Evolutionary conservation across 2,797 vertebrate species (phyloP), one percentile per base, ranked within the genome.

Genomic region (Melanogrammus aeglefinus): DNA sequence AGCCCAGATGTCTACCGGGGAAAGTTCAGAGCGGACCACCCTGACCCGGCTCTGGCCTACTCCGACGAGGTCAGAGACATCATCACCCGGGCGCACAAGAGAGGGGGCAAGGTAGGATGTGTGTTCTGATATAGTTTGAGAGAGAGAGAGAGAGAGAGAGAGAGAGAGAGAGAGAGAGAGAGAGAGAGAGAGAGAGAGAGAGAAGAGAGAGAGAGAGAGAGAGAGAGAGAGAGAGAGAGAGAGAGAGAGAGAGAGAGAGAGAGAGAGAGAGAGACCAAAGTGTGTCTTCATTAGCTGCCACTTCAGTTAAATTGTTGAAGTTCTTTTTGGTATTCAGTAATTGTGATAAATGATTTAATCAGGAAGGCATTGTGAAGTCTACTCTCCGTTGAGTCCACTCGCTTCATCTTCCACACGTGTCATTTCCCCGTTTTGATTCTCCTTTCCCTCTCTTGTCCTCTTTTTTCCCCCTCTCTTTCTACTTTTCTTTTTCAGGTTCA

Each of bases 1-100:
- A 95, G 95, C 87, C 98, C 98, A 87, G 97, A 99, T 86, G 94
- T 93, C 78, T 99, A 99, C 91, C 94, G 98, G 93, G 98, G 98
- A 33, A 97, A 95, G 90, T 98, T 96, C 21, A 94, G 95, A 80
- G 95, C 95, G 13, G 94, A 96, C 77, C 95, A 98, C 41, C 86
- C 90, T 4, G 95, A 99, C 80, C 94, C 97, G 18, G 96, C 95
- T 63, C 87, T 88, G 24, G 97, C 96, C 1, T 99, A 99, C 69
- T 96, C 98, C 79, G 92, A 96, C 44, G 96, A 99, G 72, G 97
- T 99, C 79, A 94, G 93, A 91, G 94, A 93, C 29, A 93, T 99
- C 24, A 96, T 99, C 47, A 85, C 94, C 36, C 88, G 92, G 73
- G 88, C 92, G 66, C 94, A 96, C 21, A 78, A 88, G 74, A 93